A percentile compares a stretch with the other conserved stretches of the same genome.
These are phyloP conservation scores for Amia ocellicauda DNA, from an alignment of 2,113 vertebrate species.

Conservation along the genomic window DNA sequence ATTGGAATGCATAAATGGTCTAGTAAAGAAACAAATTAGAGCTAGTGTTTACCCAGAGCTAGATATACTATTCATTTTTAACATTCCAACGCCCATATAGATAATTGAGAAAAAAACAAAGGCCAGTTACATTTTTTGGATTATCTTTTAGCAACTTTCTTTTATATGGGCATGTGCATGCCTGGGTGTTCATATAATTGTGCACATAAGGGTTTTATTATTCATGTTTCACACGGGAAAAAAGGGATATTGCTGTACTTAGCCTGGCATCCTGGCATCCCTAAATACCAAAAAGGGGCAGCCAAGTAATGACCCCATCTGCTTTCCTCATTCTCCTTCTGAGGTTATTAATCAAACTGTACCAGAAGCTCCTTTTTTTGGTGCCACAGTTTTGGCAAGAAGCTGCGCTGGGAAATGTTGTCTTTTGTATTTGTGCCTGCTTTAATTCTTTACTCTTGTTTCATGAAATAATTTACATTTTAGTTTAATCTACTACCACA, in stretches of 20 bases:
- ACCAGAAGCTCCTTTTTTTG: constrained; percentile 23
- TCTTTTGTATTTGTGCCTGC: constrained; percentile 24
- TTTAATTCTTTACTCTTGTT: constrained; percentile 11
- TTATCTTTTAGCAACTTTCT: constrained; percentile 53
- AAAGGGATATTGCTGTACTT: constrained; percentile 12
- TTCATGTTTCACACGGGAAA: constrained; percentile 35
- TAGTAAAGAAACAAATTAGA: no score
- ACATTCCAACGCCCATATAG: no score
- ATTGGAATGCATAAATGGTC: no score
- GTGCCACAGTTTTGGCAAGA: constrained; percentile 33
- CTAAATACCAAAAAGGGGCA: constrained; percentile 28
- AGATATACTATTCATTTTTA: no score
- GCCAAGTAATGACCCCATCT: constrained; percentile 46
- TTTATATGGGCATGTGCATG: constrained; percentile 51
- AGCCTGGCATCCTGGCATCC: constrained; percentile 11
- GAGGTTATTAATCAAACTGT: constrained; percentile 32
- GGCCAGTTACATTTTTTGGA: no score
- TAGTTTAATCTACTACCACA: constrained; percentile 22
- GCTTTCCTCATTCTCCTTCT: constrained; percentile 47
- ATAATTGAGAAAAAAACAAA: no score
- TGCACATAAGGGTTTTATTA: constrained; percentile 24
- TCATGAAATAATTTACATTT: neutral
- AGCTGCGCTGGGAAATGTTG: constrained; percentile 6
- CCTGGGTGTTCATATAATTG: constrained; percentile 38
- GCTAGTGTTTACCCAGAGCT: no score